Conservation (phyloP, 2,888 invertebrate species). For the Gastracanthus pulcherrimus region DNA sequence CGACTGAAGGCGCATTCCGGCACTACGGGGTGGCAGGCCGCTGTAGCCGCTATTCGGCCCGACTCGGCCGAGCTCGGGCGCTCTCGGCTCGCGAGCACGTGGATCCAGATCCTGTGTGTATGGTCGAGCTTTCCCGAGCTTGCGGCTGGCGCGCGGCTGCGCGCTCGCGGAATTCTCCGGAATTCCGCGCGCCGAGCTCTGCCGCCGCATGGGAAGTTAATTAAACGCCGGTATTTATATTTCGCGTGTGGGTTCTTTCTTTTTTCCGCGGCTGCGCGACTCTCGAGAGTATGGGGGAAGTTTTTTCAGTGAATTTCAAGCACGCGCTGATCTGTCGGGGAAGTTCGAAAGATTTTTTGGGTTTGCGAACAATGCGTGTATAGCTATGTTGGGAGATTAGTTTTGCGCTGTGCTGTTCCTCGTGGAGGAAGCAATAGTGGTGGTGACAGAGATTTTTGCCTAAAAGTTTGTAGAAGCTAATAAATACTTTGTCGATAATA, state of each 20-base stretch:
- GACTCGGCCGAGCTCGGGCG: conserved; percentile 64
- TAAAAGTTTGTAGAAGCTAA: too few relatives aligned
- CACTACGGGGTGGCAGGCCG: conserved; percentile 44
- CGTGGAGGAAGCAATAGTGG: too few relatives aligned
- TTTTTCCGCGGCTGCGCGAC: neutral
- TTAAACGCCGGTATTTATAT: neutral
- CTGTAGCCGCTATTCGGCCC: conserved; percentile 47
- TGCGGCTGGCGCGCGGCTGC: conserved; percentile 7
- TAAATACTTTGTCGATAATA: too few relatives aligned
- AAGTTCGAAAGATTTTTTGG: too few relatives aligned
- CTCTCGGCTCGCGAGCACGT: conserved; percentile 64
- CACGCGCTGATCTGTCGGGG: too few relatives aligned
- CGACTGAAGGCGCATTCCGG: conserved; percentile 74
- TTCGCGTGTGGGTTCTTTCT: neutral
- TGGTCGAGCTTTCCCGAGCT: too few relatives aligned
- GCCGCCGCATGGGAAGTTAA: neutral
- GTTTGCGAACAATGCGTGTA: too few relatives aligned
- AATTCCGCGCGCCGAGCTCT: neutral
- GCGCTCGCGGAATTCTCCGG: neutral
- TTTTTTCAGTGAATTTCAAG: too few relatives aligned
- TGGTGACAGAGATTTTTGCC: too few relatives aligned
- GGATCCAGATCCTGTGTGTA: conserved; percentile 67
- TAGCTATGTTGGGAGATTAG: too few relatives aligned
- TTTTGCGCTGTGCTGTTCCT: too few relatives aligned
- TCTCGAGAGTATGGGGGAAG: too few relatives aligned